Percentiles rank a stretch among this genome's conserved stretches.
phyloP scores from a whole-genome alignment of 2,888 invertebrate species.

The Plebejus melissa region DNA sequence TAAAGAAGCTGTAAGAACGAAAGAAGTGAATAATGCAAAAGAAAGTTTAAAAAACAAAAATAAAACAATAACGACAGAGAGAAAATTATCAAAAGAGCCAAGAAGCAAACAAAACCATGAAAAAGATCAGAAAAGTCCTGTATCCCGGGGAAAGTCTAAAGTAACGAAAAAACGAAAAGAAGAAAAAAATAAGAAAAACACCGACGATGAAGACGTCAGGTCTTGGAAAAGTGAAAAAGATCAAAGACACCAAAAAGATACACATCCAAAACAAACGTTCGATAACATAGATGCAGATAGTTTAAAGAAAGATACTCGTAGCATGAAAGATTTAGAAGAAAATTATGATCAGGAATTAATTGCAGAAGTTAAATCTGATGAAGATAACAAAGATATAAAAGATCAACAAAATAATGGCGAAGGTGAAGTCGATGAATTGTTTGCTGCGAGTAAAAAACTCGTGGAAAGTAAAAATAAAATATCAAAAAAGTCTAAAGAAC shows the following conservation, averaged over 20 bases:
- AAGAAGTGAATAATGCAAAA: background rate
- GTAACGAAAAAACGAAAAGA: background rate
- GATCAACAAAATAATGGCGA: constrained; percentile 1
- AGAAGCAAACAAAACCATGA: background rate
- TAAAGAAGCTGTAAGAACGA: background rate
- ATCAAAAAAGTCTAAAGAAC: constrained; percentile 10
- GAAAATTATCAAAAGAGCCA: background rate
- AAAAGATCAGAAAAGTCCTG: background rate
- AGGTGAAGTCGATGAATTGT: constrained; percentile 13
- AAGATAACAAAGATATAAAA: background rate
- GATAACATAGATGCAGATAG: background rate
- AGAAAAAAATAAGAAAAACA: background rate
- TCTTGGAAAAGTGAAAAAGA: background rate
- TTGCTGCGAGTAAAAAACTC: background rate
- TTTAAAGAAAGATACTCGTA: background rate
- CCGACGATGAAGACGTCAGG: background rate
- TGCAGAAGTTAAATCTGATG: constrained; percentile 13
- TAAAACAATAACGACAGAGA: background rate
- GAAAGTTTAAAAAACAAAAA: background rate
- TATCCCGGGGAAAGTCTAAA: background rate
- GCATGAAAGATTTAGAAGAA: background rate
- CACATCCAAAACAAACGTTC: background rate
- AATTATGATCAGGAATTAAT: background rate
- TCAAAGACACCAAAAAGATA: background rate
- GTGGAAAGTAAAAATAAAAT: constrained; percentile 25